Conservation (phyloP, 1,140 invertebrate genomes). For the Trichonephila inaurata region DNA sequence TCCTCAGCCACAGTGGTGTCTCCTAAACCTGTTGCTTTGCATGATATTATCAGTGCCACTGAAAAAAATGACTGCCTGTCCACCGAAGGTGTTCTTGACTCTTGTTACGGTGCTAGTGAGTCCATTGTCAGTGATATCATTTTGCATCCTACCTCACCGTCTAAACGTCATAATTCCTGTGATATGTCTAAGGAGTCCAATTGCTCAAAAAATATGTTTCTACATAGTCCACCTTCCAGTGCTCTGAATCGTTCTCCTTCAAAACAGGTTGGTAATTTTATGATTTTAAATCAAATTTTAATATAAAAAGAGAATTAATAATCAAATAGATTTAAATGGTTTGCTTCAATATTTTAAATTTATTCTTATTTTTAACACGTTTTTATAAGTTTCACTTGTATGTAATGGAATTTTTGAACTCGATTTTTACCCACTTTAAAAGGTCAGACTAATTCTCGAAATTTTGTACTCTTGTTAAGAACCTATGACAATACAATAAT, state of each 20-base stretch:
- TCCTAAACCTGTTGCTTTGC: neutral
- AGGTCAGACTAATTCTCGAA: no score
- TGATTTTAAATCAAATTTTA: no score
- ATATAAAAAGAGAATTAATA: no score
- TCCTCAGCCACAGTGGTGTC: constrained; percentile 66
- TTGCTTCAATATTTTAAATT: no score
- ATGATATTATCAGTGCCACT: neutral
- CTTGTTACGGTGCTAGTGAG: constrained; percentile 49
- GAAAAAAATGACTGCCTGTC: constrained; percentile 48
- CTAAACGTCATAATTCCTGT: constrained; percentile 67
- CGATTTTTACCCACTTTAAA: no score
- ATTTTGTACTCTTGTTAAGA: no score
- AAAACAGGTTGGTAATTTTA: constrained; percentile 21
- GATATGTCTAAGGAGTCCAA: constrained; percentile 69
- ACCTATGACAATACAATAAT: no score
- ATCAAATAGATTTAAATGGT: no score
- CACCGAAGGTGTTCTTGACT: constrained; percentile 41
- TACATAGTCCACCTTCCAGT: constrained; percentile 42
- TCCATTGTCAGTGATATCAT: neutral
- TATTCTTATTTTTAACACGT: no score
- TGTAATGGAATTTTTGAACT: no score
- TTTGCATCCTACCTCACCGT: constrained; percentile 60
- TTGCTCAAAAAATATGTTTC: constrained; percentile 48
- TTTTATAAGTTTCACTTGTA: no score
- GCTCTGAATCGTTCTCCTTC: constrained; percentile 38